Percentiles rank a stretch among this genome's conserved stretches.
These are phyloP conservation scores for Trinorchestia longiramus DNA, from an alignment of 1,140 invertebrate species.

Conservation along the genomic window DNA sequence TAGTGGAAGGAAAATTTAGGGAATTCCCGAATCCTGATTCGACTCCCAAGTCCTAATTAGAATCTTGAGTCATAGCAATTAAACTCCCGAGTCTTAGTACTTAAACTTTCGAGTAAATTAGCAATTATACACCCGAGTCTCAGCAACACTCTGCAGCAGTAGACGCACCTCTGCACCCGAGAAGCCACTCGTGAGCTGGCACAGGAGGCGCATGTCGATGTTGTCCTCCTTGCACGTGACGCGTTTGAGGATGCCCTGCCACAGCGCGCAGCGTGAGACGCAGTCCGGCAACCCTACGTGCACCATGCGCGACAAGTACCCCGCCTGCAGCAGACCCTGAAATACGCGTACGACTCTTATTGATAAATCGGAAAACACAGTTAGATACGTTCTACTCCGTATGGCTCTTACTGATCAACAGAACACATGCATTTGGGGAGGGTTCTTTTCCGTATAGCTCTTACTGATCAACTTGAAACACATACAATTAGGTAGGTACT, in stretches of 20 bases:
- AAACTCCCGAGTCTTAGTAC: not conserved
- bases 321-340: constrained; percentile 86
- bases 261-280: constrained; percentile 81
- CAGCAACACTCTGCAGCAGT: not conserved
- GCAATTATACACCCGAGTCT: not conserved
- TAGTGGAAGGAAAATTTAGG: too few relatives aligned
- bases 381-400: too few relatives aligned
- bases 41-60: too few relatives aligned
- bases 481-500: too few relatives aligned
- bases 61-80: too few relatives aligned
- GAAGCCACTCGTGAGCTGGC: constrained; percentile 71
- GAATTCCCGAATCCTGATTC: too few relatives aligned
- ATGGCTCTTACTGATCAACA: too few relatives aligned
- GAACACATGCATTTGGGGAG: too few relatives aligned
- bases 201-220: constrained; percentile 73
- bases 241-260: constrained; percentile 75
- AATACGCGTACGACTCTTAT: constrained; percentile 57
- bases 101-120: not conserved
- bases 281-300: constrained; percentile 88
- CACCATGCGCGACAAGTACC: constrained; percentile 85
- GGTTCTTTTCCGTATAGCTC: too few relatives aligned
- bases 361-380: too few relatives aligned
- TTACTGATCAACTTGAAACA: too few relatives aligned
- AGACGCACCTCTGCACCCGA: constrained; percentile 73
- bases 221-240: constrained; percentile 74